Conservation (phyloP, 2,888 invertebrate genomes). For the Apamea epomidion region DNA sequence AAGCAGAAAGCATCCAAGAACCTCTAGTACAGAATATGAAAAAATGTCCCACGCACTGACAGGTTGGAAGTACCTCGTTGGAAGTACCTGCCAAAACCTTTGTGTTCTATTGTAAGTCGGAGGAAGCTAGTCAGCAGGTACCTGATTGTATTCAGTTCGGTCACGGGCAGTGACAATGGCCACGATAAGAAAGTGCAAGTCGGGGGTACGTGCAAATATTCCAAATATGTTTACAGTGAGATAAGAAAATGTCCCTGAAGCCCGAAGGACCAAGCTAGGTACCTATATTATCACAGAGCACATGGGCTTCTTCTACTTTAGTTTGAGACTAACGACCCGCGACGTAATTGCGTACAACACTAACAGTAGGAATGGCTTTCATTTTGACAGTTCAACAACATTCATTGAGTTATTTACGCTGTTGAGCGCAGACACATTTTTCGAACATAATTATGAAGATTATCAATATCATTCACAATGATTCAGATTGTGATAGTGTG, state of each 20-base stretch:
- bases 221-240: conserved; percentile 14
- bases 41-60: neutral
- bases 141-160: conserved; percentile 39
- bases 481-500: too few relatives aligned
- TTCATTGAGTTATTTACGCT: too few relatives aligned
- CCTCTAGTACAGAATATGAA: neutral
- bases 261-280: neutral
- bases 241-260: conserved; percentile 13
- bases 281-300: neutral
- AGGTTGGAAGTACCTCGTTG: neutral
- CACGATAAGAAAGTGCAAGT: conserved; percentile 46
- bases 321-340: too few relatives aligned
- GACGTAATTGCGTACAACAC: too few relatives aligned
- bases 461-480: too few relatives aligned
- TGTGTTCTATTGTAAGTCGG: conserved; percentile 23
- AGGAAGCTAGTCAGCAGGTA: conserved; percentile 46
- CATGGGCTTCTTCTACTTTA: neutral
- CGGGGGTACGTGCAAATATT: conserved; percentile 17
- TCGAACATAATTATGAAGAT: too few relatives aligned
- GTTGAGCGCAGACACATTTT: too few relatives aligned
- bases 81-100: neutral
- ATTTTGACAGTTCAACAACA: too few relatives aligned
- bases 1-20: neutral
- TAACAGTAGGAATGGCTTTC: too few relatives aligned
- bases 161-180: conserved; percentile 43